phyloP scores from a whole-genome alignment of 2,113 vertebrate genomes.

The Heliornis fulica region DNA sequence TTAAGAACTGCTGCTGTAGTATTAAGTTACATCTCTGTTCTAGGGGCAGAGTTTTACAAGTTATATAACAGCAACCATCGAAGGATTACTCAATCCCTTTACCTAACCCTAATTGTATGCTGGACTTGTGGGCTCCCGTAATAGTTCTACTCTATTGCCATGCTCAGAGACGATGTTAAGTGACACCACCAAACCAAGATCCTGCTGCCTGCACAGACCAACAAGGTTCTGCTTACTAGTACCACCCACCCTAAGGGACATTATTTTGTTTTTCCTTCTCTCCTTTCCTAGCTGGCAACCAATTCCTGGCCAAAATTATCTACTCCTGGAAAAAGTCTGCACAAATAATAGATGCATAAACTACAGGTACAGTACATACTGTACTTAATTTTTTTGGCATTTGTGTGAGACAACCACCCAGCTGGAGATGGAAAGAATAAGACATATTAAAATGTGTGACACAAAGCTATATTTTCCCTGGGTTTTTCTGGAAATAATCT shows the following conservation, averaged over 20 bases:
- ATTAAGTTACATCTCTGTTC: constrained; percentile 64
- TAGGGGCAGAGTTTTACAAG: constrained; percentile 17
- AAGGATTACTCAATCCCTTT: constrained; percentile 66
- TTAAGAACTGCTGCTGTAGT: constrained; percentile 32
- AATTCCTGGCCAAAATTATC: constrained; percentile 60
- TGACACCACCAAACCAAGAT: constrained; percentile 37
- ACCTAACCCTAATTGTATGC: constrained; percentile 68
- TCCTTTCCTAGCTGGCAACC: constrained; percentile 53
- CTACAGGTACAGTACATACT: constrained; percentile 66
- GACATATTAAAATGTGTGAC: background rate
- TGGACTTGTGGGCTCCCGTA: constrained; percentile 62
- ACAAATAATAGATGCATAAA: constrained; percentile 50
- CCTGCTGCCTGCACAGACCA: constrained; percentile 45
- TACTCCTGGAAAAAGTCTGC: constrained; percentile 59
- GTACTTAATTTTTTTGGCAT: constrained; percentile 57
- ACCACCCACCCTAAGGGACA: constrained; percentile 36
- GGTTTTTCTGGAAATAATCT: constrained; percentile 1
- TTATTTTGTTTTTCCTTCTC: constrained; percentile 68
- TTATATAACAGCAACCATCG: constrained; percentile 69
- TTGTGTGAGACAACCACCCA: background rate
- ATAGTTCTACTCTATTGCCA: constrained; percentile 40
- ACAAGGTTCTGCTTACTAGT: constrained; percentile 26
- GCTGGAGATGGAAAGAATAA: background rate
- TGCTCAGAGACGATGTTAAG: constrained; percentile 37
- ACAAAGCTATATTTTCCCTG: background rate